Conservation (phyloP, 1,140 invertebrate genomes). For the Neocloeon triangulifer region DNA sequence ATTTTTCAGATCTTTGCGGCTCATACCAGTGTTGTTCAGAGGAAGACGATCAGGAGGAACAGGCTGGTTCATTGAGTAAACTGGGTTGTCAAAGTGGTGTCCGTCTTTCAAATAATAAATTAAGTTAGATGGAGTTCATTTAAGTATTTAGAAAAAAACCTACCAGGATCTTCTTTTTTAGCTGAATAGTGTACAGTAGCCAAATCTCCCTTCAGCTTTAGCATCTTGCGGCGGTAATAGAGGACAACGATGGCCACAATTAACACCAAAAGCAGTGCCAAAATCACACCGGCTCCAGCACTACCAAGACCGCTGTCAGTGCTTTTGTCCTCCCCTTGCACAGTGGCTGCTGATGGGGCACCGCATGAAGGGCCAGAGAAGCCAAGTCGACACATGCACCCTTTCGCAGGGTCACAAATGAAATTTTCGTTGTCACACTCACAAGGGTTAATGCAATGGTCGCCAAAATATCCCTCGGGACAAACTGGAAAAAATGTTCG, state of each 20-base stretch:
- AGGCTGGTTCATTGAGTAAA: no score
- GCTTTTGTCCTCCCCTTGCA: conserved; percentile 9
- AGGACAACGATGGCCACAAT: conserved; percentile 36
- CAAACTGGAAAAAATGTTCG: conserved; percentile 50
- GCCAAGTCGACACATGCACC: conserved; percentile 60
- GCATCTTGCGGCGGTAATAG: conserved; percentile 54
- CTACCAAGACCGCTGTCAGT: conserved; percentile 23
- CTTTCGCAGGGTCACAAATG: conserved; percentile 53
- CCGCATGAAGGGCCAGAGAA: conserved; percentile 41
- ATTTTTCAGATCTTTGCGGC: conserved; percentile 39
- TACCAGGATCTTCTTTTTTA: conserved; percentile 18
- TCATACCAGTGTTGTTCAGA: conserved; percentile 19
- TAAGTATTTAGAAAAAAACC: conserved; percentile 4
- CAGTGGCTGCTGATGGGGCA: conserved; percentile 12
- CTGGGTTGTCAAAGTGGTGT: conserved; percentile 82
- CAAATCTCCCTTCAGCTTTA: conserved; percentile 62
- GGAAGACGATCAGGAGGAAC: no score
- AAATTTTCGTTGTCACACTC: conserved; percentile 53
- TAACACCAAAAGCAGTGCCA: conserved; percentile 37
- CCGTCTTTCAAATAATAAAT: conserved; percentile 30
- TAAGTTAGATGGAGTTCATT: conserved; percentile 3
- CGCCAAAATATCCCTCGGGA: conserved; percentile 71
- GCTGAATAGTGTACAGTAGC: conserved; percentile 73
- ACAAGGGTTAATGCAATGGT: conserved; percentile 63
- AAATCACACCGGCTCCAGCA: conserved; percentile 36